Evolutionary conservation across 2,888 invertebrate genomes (phyloP).

Genomic region (Drosophila quasianomalipes): DNA sequence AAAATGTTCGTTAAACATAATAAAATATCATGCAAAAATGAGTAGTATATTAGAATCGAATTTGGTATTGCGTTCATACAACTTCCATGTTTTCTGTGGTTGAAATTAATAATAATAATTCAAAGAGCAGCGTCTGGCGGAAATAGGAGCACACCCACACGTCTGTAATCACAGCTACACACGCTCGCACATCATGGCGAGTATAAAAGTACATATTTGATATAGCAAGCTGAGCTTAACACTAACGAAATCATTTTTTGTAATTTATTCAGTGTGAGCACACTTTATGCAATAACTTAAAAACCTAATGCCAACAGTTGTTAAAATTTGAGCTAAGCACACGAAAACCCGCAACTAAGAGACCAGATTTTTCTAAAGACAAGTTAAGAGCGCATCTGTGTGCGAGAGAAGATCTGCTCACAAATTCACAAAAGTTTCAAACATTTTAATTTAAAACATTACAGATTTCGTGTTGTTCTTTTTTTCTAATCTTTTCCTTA

Average conservation of each 20-base stretch:
- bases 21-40: slow-evolving; percentile 5
- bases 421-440: slow-evolving; percentile 38
- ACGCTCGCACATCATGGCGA: slow-evolving; percentile 4
- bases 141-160: slow-evolving; percentile 40
- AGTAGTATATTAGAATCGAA: not conserved
- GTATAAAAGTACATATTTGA: slow-evolving; percentile 5
- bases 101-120: not conserved
- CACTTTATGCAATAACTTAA: slow-evolving; percentile 39
- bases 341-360: slow-evolving; percentile 33
- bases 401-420: slow-evolving; percentile 15
- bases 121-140: slow-evolving; percentile 15
- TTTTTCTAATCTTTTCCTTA: slow-evolving; percentile 22
- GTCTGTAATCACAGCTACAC: slow-evolving; percentile 20
- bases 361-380: slow-evolving; percentile 20
- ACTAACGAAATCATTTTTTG: slow-evolving; percentile 23
- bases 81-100: not conserved
- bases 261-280: slow-evolving; percentile 38
- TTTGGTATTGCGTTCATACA: not conserved
- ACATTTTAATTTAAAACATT: slow-evolving; percentile 14
- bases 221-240: not conserved
- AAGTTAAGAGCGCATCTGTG: slow-evolving; percentile 45
- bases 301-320: slow-evolving; percentile 36
- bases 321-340: slow-evolving; percentile 22
- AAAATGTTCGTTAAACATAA: slow-evolving; percentile 13
- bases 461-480: not conserved